These are phyloP conservation scores for Heterotis niloticus DNA, from an alignment of 2,113 vertebrate species.

Conservation along the genomic window DNA sequence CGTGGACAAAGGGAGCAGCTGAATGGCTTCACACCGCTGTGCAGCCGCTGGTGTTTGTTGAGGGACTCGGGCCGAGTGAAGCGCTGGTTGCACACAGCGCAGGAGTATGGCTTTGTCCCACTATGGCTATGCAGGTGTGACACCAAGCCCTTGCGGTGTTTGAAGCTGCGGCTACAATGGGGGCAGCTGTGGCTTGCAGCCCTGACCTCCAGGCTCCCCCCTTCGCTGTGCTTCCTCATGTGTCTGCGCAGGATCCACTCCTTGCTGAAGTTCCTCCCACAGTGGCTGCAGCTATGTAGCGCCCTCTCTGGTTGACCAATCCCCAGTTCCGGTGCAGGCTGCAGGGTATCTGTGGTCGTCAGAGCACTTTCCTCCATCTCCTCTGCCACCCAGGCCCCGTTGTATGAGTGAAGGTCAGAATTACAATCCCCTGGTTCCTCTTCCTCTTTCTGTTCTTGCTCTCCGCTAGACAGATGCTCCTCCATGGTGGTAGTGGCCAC, in stretches of 20 bases:
- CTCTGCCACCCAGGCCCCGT: neutral
- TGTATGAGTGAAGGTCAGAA: neutral
- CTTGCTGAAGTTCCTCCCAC: constrained; percentile 26
- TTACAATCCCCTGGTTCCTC: neutral
- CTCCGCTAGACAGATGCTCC: neutral
- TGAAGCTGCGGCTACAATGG: constrained; percentile 25
- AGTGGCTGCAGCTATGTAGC: constrained; percentile 12
- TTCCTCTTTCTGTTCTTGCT: constrained; percentile 1
- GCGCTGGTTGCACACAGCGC: constrained; percentile 32
- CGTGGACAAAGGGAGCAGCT: constrained; percentile 13
- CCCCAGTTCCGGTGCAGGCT: neutral
- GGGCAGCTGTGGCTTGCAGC: constrained; percentile 8
- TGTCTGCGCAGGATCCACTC: constrained; percentile 25
- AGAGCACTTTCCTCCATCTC: neutral
- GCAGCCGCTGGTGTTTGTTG: constrained; percentile 28
- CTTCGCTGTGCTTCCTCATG: constrained; percentile 18
- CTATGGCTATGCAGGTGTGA: constrained; percentile 29
- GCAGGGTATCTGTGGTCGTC: neutral
- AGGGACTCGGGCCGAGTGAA: constrained; percentile 44
- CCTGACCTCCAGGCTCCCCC: neutral
- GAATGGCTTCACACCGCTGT: constrained; percentile 24
- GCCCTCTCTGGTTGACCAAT: neutral
- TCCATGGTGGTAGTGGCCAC: constrained; percentile 21
- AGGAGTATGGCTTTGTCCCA: constrained; percentile 32
- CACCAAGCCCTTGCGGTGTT: constrained; percentile 22